Evolutionary conservation across 2,888 invertebrate species (phyloP).

Genomic region (Folsomia candida): DNA sequence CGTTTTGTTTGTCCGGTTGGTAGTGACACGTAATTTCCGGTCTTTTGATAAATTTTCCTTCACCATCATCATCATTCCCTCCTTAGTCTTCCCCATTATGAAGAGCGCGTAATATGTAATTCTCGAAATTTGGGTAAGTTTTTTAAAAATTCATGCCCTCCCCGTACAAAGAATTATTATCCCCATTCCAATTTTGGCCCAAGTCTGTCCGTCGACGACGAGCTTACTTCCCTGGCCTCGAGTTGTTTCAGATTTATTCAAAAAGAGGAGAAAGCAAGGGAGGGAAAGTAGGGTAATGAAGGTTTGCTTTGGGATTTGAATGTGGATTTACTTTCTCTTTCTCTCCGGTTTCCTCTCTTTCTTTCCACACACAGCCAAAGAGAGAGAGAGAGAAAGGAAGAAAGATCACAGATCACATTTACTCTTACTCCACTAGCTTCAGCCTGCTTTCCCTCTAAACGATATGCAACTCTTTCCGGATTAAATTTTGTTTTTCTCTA

Average conservation of each 20-base stretch:
- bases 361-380: not conserved
- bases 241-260: conserved; percentile 4
- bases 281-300: conserved; percentile 11
- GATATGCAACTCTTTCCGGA: not conserved
- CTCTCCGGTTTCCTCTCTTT: not conserved
- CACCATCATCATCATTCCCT: no score
- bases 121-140: no score
- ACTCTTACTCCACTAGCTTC: no score
- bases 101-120: no score
- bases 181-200: no score
- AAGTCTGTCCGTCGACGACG: no score
- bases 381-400: no score
- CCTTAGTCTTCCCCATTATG: no score
- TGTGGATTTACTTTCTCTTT: conserved; percentile 1
- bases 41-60: conserved; percentile 6
- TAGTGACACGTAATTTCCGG: conserved; percentile 10
- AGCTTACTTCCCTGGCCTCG: no score
- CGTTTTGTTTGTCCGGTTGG: not conserved
- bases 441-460: not conserved
- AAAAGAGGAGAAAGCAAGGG: not conserved
- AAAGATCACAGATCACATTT: no score
- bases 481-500: conserved; percentile 10
- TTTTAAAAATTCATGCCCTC: no score
- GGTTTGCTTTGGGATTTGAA: not conserved
- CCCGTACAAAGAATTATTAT: no score